These are phyloP conservation scores for Abramis brama DNA, from an alignment of 2,113 vertebrate species.

Conservation along the genomic window DNA sequence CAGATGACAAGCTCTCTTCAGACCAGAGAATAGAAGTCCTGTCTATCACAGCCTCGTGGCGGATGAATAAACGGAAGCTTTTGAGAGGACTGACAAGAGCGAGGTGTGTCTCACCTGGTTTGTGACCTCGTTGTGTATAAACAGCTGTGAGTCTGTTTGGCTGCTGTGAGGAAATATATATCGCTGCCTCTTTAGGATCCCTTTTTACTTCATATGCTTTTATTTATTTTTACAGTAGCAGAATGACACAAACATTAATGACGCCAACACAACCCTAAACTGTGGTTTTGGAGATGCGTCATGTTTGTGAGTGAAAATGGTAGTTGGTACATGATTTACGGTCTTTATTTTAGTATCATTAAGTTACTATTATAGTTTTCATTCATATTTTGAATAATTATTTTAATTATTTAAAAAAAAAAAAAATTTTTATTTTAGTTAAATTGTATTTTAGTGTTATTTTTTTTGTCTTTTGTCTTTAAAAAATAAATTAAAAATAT, in stretches of 20 bases:
- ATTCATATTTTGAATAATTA: no score
- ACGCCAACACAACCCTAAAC: neutral
- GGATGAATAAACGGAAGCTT: constrained; percentile 21
- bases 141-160: constrained; percentile 47
- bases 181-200: neutral
- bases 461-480: no score
- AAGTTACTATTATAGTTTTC: no score
- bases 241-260: neutral
- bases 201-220: neutral
- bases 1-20: constrained; percentile 31
- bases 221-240: neutral
- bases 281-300: neutral
- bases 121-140: constrained; percentile 35
- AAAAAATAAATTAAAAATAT: no score
- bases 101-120: constrained; percentile 29
- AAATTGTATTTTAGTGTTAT: neutral
- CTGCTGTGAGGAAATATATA: constrained; percentile 17
- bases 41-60: constrained; percentile 16
- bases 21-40: constrained; percentile 19
- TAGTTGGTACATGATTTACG: neutral
- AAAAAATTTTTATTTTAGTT: neutral
- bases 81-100: neutral
- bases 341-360: neutral
- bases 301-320: neutral
- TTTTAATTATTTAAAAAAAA: no score